These are phyloP conservation scores for Heliconius cydno DNA, from an alignment of 2,888 invertebrate species.

Conservation along the genomic window DNA sequence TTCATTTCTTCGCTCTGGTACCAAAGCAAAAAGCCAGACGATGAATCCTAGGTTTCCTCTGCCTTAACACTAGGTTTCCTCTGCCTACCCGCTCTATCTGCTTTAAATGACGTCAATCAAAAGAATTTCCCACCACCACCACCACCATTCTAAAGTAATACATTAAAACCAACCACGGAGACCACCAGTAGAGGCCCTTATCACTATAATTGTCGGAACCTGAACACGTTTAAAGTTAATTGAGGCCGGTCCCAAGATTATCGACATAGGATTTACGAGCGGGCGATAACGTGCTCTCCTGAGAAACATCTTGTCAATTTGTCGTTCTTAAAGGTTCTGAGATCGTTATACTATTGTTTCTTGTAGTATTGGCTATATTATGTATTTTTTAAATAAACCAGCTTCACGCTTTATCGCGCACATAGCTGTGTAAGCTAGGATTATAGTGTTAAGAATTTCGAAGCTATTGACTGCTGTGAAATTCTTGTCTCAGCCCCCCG, in stretches of 20 bases:
- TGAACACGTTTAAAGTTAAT: slow-evolving; percentile 78
- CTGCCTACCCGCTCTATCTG: not conserved
- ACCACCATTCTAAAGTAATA: not conserved
- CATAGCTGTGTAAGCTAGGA: too few species aligned
- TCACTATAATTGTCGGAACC: slow-evolving; percentile 75
- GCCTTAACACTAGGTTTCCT: too few species aligned
- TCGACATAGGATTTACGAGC: slow-evolving; percentile 67
- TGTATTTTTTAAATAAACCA: too few species aligned
- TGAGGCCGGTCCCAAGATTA: slow-evolving; percentile 72
- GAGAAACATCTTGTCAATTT: slow-evolving; percentile 36
- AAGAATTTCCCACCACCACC: not conserved
- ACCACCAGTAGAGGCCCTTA: slow-evolving; percentile 76
- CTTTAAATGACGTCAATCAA: not conserved
- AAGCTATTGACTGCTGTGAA: too few species aligned
- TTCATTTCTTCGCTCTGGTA: too few species aligned
- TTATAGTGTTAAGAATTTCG: too few species aligned
- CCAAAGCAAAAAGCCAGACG: too few species aligned
- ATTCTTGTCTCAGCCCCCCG: too few species aligned
- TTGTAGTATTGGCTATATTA: not conserved
- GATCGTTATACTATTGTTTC: slow-evolving; percentile 1
- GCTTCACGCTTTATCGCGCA: too few species aligned
- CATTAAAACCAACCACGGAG: slow-evolving; percentile 43
- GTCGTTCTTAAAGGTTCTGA: slow-evolving; percentile 9
- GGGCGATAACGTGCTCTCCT: slow-evolving; percentile 41
- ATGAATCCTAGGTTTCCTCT: too few species aligned